Evolutionary conservation across 2,888 invertebrate species (phyloP), one percentile per base, ranked within the genome.

Genomic region (Morinoia aosen): DNA sequence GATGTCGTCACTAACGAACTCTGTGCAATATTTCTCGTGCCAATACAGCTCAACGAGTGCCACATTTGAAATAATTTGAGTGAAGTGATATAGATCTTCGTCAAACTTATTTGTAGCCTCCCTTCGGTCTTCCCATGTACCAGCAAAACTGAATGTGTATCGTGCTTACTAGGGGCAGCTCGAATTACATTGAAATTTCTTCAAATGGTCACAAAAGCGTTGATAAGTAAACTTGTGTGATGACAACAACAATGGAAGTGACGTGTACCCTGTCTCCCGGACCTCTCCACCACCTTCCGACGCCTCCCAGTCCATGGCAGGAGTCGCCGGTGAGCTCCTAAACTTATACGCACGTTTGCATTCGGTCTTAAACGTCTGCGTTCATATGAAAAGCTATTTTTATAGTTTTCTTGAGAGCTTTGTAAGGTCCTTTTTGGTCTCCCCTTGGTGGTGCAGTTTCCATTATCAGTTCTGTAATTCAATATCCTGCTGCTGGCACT

Each of bases 201-300:
- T 76, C 76, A 76, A 76, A 76, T 76, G 76, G 76, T 76, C 16
- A 25, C 57, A 57, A 93, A 57, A 93, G 93, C 5, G 25, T 93
- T 93, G 12, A n/a, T 48, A 7, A 57, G n/a, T 93, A n/a, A 93
- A 57, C 33, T 57, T 93, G 11, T 93, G 93, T 93, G 57, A 93
- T 93, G 93, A 93, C 93, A 48, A 90, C 90, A 57, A 33, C 93
- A 7, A 93, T 93, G 93, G 93, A 93, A 93, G 93, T 93, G n/a
- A 57, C 93, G 12, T 93, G 57, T 57, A 12, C 57, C 57, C 57
- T 93, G 40, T 93, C 93, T 0, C 93, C 93, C 5, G 93, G 93
- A 93, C 93, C 93, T 57, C 57, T 93, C 12, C 93, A 93, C 25
- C 93, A 93, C 57, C 93, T 93, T 10, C 93, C 93, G 14, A 93